Evolutionary conservation across 2,797 vertebrate genomes (phyloP), one percentile per base, ranked within the genome.

Genomic region (Anomalospiza imberbis): DNA sequence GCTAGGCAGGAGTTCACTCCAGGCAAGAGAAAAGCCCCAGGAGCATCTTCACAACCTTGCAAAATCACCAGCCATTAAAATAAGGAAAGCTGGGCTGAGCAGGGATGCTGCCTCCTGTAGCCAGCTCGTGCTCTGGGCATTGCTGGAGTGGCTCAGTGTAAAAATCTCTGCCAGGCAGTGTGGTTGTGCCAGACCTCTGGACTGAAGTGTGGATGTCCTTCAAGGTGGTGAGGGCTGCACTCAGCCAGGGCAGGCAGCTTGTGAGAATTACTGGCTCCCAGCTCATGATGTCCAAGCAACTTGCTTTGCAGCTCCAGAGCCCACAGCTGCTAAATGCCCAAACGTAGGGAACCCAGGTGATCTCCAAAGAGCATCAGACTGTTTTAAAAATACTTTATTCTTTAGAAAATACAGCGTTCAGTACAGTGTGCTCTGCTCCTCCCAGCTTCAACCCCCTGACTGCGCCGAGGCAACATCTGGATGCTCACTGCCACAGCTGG

Each of bases 341-440:
- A 70, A 15, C 29, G 9, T 8, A 45, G 40, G 70, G n/a, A 68
- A 61, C 36, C 36, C 42, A 17, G 29, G 24, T 26, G n/a, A 50
- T 22, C 80, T 68, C 48, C 38, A 54, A 73, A 83, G 65, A 77
- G 60, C 63, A 57, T 57, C 71, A 48, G 77, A 70, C 94, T 98
- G 97, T 96, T 98, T 98, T 98, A 98, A 98, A 98, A 98, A 98
- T 98, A 98, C 86, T 98, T 98, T 98, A 98, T 98, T 98, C 97
- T 97, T 98, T 98, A 98, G 97, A 98, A 98, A 98, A 98, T 98
- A 98, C 98, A 98, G 97, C 97, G 89, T 98, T 97, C 97, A 96
- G 95, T 96, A 96, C 97, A 97, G 96, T 94, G 94, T 84, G 72
- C 95, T 95, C 95, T 96, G 94, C 79, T 95, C 65, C 91, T 60